Evolutionary conservation across 2,888 invertebrate genomes (phyloP), one percentile per base, ranked within the genome.

Genomic region (Sesia apiformis): DNA sequence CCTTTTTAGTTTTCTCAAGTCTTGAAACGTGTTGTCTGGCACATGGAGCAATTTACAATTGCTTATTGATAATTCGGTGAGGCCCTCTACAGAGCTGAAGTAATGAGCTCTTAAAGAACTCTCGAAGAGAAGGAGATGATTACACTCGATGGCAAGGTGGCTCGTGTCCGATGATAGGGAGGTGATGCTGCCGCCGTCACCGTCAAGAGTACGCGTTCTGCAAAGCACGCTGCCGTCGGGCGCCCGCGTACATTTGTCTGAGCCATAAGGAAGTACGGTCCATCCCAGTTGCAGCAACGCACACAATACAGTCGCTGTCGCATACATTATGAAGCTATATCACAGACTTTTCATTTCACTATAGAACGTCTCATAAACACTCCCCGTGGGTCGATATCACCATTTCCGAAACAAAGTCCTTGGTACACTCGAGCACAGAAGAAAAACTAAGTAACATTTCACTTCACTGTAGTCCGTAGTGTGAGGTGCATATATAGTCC

Each of bases 1-100:
- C 65, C 93, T 93, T 79, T 94, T 95, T 55, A 98, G 90, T 69
- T 95, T 94, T 67, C 91, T 91, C 46, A 97, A 89, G 41, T 96
- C 96, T 69, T 94, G 93, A 76, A 98, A 96, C 38, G 95, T 92
- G 64, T 93, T 93, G 40, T 93, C 91, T 40, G 95, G 94, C 63
- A 97, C 84, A 57, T 93, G 92, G 57, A 95, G 90, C 59, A 97
- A 87, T 81, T 97, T 97, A 84, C 96, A 97, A 66, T 94, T 93
- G 68, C 91, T 93, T 67, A 97, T 91, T 61, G 92, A 90, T 56
- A 97, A 85, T 63, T 95, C 94, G 64, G 93, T 93, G 49, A 97
- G 90, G 65, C 94, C 93, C 69, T 92, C 92, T 49, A 96, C 86
- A 6, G 94, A 90, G 60, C 92, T 92, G 78, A 96, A 94, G 64